Evolutionary conservation across 2,113 vertebrate genomes (phyloP), one percentile per base, ranked within the genome.

Genomic region (Microtus montanus): DNA sequence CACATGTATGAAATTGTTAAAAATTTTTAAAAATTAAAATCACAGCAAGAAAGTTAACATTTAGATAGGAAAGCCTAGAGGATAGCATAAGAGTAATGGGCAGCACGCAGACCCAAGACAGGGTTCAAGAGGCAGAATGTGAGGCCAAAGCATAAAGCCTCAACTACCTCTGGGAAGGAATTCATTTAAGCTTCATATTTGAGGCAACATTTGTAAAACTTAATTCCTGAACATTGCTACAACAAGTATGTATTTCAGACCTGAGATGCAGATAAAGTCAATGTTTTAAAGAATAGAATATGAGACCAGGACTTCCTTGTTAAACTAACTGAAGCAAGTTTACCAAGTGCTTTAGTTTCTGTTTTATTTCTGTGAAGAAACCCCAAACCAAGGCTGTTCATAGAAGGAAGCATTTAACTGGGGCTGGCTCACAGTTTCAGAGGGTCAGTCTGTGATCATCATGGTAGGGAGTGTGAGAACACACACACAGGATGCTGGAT

Each of bases 281-380:
- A 90, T 26, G 2, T 35, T 95, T 94, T 86, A 87, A 83, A 86
- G 33, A 87, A 78, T 75, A 87, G 52, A 87, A 70, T 35, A 61
- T 61, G 68, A 94, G 20, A n/a, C 19, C 44, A 64, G 30, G 22
- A 47, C 35, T 83, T 78, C 74, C 75, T 93, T 14, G 78, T 13
- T 87, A 47, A 96, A 94, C 30, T 10, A 66, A 24, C 49, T 66
- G n/a, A 90, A 87, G 52, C 9, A 28, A 44, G 79, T 61, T 82
- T 61, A 82, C 20, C 35, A 15, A 82, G 54, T 61, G 7, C 20
- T 38, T 24, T 82, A 61, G 22, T 61, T 82, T 24, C 33, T 82
- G 12, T 82, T 52, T 6, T 38, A 82, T 14, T 82, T 38, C 79
- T 58, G 11, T 22, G 19, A 79, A 79, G 33, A 82, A 11, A 38